These are phyloP conservation scores for Helarctos malayanus DNA, from an alignment of 2,797 vertebrate species.

Conservation along the genomic window DNA sequence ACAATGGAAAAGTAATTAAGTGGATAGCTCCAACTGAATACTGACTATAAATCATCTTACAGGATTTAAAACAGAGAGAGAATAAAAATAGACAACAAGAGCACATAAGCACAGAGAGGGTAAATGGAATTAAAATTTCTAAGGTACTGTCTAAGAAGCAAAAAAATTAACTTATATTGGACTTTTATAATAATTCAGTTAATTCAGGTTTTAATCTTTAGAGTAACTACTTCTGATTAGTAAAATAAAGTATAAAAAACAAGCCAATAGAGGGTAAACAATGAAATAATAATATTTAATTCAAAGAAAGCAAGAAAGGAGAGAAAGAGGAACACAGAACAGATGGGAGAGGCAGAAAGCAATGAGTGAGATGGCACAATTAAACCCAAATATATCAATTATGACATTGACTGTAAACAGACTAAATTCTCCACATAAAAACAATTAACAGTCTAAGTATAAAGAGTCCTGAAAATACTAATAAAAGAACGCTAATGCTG, in stretches of 20 bases:
- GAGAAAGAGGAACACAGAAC: not conserved
- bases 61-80: slow-evolving; percentile 16
- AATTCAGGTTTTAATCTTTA: slow-evolving; percentile 48
- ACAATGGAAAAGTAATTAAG: slow-evolving; percentile 24
- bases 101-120: not conserved
- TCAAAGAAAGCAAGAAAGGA: slow-evolving; percentile 1
- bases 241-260: slow-evolving; percentile 31
- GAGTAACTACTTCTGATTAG: slow-evolving; percentile 9
- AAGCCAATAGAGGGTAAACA: not conserved
- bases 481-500: slow-evolving; percentile 9
- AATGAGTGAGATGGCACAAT: not conserved
- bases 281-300: not conserved
- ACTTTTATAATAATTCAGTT: slow-evolving; percentile 30
- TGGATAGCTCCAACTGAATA: slow-evolving; percentile 29
- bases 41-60: not conserved
- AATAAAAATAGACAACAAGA: slow-evolving; percentile 8
- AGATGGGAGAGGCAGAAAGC: not conserved
- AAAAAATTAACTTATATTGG: slow-evolving; percentile 31
- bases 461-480: slow-evolving; percentile 48
- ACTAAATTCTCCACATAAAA: slow-evolving; percentile 40
- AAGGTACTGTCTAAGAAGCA: not conserved
- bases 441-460: not conserved
- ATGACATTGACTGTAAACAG: slow-evolving; percentile 36
- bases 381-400: slow-evolving; percentile 5
- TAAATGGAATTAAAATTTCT: slow-evolving; percentile 2